Conservation (phyloP, 2,888 invertebrate species). For the Antitype chi region DNA sequence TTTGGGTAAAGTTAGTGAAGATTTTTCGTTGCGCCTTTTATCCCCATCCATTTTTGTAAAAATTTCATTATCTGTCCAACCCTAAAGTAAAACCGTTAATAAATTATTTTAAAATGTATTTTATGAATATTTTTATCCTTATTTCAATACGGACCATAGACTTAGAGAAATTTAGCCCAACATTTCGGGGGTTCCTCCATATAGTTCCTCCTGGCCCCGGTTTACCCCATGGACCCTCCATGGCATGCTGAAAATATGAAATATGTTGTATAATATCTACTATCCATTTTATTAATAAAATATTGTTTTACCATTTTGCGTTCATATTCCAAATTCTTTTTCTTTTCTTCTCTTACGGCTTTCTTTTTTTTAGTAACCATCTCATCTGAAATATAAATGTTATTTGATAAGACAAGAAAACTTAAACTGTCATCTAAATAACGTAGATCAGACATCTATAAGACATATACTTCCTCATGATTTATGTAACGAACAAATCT, state of each 20-base stretch:
- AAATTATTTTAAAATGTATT: neutral
- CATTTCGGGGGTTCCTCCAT: slow-evolving; percentile 94
- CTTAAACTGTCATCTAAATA: neutral
- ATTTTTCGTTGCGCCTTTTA: slow-evolving; percentile 76
- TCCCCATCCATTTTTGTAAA: slow-evolving; percentile 82
- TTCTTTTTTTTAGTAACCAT: slow-evolving; percentile 90
- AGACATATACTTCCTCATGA: slow-evolving; percentile 2
- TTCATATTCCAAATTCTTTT: slow-evolving; percentile 86
- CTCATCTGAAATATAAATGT: slow-evolving; percentile 84
- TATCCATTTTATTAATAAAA: neutral
- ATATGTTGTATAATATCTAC: slow-evolving; percentile 22
- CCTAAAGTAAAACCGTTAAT: slow-evolving; percentile 71
- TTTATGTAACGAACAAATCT: slow-evolving; percentile 40
- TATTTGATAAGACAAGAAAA: neutral
- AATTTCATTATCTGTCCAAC: slow-evolving; percentile 87
- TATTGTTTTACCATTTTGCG: slow-evolving; percentile 88
- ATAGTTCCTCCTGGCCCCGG: slow-evolving; percentile 93
- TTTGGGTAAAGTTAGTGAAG: slow-evolving; percentile 88
- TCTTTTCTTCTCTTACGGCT: slow-evolving; percentile 86
- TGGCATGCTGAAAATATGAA: slow-evolving; percentile 79
- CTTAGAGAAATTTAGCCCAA: slow-evolving; percentile 94
- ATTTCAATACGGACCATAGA: slow-evolving; percentile 91
- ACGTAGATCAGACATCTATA: neutral
- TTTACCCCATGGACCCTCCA: slow-evolving; percentile 92
- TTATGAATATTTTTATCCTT: slow-evolving; percentile 12